Percentiles rank a stretch among this genome's conserved stretches.
Evolutionary conservation across 2,797 vertebrate genomes (phyloP).

Genomic region (Hippopotamyrus pictus): DNA sequence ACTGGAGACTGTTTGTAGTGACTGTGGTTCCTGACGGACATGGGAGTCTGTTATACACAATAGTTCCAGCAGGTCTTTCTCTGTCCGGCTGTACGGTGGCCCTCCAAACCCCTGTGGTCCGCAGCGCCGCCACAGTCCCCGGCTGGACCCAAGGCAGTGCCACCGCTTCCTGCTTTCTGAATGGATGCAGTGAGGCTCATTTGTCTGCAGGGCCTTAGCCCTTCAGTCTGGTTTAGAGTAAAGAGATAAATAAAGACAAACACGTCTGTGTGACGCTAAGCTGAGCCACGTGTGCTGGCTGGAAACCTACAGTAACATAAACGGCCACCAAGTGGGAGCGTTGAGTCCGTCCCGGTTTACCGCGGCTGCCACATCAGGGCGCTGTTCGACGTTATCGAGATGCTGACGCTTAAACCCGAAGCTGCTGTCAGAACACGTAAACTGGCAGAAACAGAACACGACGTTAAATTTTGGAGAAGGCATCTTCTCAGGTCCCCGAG

Average conservation of each 20-base stretch:
- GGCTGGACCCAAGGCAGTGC: background rate
- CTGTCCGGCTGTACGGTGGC: constrained; percentile 27
- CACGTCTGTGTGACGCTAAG: background rate
- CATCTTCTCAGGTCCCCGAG: background rate
- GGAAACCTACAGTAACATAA: background rate
- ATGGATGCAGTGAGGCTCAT: background rate
- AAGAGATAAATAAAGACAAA: background rate
- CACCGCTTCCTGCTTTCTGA: background rate
- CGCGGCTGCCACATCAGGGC: background rate
- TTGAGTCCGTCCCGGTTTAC: background rate
- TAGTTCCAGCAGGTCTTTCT: constrained; percentile 31
- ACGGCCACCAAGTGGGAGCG: constrained; percentile 4
- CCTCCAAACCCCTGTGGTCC: too few species aligned
- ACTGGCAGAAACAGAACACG: background rate
- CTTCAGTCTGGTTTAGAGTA: background rate
- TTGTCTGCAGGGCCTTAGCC: too few species aligned
- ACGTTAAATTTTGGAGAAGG: background rate
- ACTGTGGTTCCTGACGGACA: constrained; percentile 41
- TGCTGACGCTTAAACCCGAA: background rate
- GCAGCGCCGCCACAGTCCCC: background rate
- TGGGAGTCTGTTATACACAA: constrained; percentile 36
- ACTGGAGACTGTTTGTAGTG: constrained; percentile 41
- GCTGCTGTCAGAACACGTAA: background rate
- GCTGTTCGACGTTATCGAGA: background rate
- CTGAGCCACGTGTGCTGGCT: background rate